Percentiles rank a stretch among this genome's conserved stretches.
These are phyloP conservation scores for Mythimna loreyi DNA, from an alignment of 2,888 invertebrate genomes.

Conservation along the genomic window DNA sequence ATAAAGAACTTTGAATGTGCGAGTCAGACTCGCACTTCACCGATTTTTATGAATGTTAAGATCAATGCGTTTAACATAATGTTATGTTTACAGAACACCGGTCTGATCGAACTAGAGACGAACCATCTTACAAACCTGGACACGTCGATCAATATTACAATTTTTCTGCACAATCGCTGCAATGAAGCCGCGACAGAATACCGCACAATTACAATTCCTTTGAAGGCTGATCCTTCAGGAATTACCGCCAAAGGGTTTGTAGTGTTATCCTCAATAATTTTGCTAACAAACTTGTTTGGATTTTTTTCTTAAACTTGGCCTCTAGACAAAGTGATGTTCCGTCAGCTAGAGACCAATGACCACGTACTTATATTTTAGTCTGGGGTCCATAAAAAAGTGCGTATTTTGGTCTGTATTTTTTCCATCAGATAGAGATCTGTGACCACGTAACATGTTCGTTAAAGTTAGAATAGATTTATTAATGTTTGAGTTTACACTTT, in stretches of 20 bases:
- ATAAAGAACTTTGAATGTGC: too few relatives aligned
- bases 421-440: too few relatives aligned
- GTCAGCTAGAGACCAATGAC: background rate
- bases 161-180: constrained; percentile 60
- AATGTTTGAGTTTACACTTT: too few relatives aligned
- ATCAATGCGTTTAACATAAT: background rate
- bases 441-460: too few relatives aligned
- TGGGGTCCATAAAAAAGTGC: too few relatives aligned
- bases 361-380: too few relatives aligned
- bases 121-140: constrained; percentile 61
- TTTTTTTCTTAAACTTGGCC: background rate
- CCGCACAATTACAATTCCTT: background rate
- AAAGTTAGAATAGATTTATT: too few relatives aligned
- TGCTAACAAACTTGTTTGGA: background rate
- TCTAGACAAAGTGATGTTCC: background rate
- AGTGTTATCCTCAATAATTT: background rate
- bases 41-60: background rate
- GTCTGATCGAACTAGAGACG: constrained; percentile 62
- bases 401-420: too few relatives aligned
- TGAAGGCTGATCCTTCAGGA: constrained; percentile 35
- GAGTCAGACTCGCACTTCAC: too few relatives aligned
- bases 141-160: constrained; percentile 26
- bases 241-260: constrained; percentile 65
- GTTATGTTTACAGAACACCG: constrained; percentile 51
- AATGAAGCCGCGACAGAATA: background rate